Base-by-base conservation (phyloP, 2,888 invertebrate species). In the Epistrophe eligans region DNA sequence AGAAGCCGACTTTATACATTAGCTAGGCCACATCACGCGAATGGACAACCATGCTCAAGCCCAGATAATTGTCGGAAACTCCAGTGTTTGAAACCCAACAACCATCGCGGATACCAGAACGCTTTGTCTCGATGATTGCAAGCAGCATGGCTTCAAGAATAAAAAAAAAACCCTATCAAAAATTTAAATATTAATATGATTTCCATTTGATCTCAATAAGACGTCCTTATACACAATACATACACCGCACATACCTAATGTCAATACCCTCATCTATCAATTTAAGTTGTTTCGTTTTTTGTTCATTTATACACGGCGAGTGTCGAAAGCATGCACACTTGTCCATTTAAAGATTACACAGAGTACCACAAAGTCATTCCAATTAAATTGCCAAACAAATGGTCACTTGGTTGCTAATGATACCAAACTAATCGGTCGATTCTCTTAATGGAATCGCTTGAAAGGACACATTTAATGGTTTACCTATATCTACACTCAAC, bases 301-400 rank as follows among this genome's bases (percentile, higher is more conserved):
- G 11, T 13, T 40, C 10, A 15, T 38, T 10, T 40, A 28, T 24
- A 24, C 24, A 24, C 24, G 24, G 24, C 32, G n/a, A 40, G 50
- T 72, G 66, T 50, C 67, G 35, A 50, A 67, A 17, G 70, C 32
- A 67, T 67, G 52, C 38, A 70, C 48, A 81, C 67, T 66, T 74
- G 70, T 43, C 11, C 74, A 74, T 64, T 73, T 52, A 72, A 40
- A 62, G 67, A 77, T 77, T 40, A 55, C 67, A 19, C 15, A 32
- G n/a, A 62, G 57, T 60, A 73, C 77, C 48, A 52, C 55, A 74
- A 87, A 87, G 66, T 83, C 76, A 72, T 80, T 82, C 76, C 87
- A 87, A 87, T 87, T 87, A 87, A 87, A 87, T 87, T 66, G 48
- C 81, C 72, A 82, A 87, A 87, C 83, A 87, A 87, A 87, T 87